Conservation (phyloP, 2,888 invertebrate genomes). For the Folsomia candida region DNA sequence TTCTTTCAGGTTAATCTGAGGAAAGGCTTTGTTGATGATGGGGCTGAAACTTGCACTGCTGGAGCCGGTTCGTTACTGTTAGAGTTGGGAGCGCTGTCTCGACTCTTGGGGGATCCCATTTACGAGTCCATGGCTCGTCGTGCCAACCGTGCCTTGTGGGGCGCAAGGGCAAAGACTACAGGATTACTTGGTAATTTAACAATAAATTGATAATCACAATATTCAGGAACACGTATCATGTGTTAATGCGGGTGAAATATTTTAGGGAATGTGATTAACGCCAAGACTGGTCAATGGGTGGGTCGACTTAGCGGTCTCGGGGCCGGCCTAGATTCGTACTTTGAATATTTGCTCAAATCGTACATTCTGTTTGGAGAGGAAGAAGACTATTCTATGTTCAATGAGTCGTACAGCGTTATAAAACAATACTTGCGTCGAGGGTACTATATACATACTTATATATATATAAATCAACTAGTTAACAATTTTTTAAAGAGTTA, state of each 20-base stretch:
- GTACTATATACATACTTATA: constrained; percentile 52
- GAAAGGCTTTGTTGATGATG: constrained; percentile 57
- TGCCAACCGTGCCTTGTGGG: constrained; percentile 60
- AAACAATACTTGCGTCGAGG: constrained; percentile 61
- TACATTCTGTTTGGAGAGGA: constrained; percentile 63
- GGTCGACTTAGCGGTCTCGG: constrained; percentile 62
- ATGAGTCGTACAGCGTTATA: constrained; percentile 60
- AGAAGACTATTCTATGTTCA: constrained; percentile 61
- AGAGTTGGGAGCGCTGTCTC: constrained; percentile 63
- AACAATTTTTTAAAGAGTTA: not conserved
- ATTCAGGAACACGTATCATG: not conserved
- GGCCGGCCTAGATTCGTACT: constrained; percentile 64
- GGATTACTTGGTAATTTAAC: constrained; percentile 59
- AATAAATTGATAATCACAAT: too few species aligned
- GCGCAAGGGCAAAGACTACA: constrained; percentile 59
- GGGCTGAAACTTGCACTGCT: constrained; percentile 63
- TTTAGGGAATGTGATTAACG: constrained; percentile 62
- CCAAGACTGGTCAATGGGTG: constrained; percentile 64
- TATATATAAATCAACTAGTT: not conserved
- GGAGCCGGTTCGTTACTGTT: constrained; percentile 64
- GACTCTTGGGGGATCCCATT: constrained; percentile 61
- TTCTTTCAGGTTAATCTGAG: constrained; percentile 59
- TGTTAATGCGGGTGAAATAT: not conserved
- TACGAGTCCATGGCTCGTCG: constrained; percentile 62
- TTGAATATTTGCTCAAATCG: constrained; percentile 64